Base-by-base conservation (phyloP, 2,797 vertebrate species). In the Sarcophilus harrisii region DNA sequence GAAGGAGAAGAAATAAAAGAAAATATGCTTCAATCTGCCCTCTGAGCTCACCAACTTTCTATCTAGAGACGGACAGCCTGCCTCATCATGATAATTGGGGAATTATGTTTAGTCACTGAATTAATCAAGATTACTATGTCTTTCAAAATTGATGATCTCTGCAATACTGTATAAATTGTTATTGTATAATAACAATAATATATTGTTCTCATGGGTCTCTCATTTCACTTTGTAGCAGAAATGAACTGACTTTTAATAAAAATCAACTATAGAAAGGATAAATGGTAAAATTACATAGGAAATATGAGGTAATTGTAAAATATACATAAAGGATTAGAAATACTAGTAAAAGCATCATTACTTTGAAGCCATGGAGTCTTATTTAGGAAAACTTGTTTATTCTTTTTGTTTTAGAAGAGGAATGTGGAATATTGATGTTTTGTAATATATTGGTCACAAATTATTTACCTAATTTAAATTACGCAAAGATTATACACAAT, bases 391-490 rank as follows among this genome's bases (percentile, higher is more conserved):
- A 95, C 59, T 45, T 60, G 94, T 30, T 73, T 91, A 60, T 62
- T 93, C 49, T 73, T 38, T 54, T 81, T 21, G 93, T 89, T 54
- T 73, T 66, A 90, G 58, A 66, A 16, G 66, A 66, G n/a, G 90
- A 95, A 89, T 10, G 57, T 3, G 55, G 27, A 92, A 90, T 91
- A 24, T 58, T 90, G 54, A 93, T 94, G 52, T 92, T 66, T 94
- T 57, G 0, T 8, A 52, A 54, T 93, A 11, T 18, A 5, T 38
- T 38, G 66, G 16, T 14, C n/a, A 73, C n/a, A 73, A 18, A 38
- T 73, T n/a, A 21, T 45, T 95, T 95, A 60, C 59, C 59, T 95
- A 94, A 94, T 97, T n/a, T 14, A 45, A 96, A 95, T 3, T 91
- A 90, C 91, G 24, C 57, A 93, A 93, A 87, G 1, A 96, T 90